These are phyloP conservation scores for Zeuzera pyrina DNA, from an alignment of 2,888 invertebrate species.

Conservation along the genomic window DNA sequence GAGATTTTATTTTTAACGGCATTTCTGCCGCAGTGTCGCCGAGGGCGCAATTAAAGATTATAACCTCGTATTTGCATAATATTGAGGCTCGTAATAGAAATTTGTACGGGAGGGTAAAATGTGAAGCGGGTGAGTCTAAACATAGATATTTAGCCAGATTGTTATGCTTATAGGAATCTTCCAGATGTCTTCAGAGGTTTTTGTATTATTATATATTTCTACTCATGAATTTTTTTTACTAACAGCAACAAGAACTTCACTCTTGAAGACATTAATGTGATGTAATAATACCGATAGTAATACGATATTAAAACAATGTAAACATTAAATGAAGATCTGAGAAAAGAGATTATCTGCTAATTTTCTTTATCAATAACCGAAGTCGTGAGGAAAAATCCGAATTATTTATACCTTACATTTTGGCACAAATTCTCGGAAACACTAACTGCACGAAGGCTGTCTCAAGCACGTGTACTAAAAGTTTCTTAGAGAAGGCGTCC, in stretches of 20 bases:
- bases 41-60: slow-evolving; percentile 46
- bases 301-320: too few species aligned
- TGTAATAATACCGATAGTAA: too few species aligned
- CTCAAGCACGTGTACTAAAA: slow-evolving; percentile 49
- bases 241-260: too few species aligned
- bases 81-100: slow-evolving; percentile 33
- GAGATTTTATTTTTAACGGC: slow-evolving; percentile 29
- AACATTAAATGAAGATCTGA: too few species aligned
- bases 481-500: slow-evolving; percentile 40
- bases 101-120: slow-evolving; percentile 28
- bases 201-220: too few species aligned
- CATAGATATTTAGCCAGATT: slow-evolving; percentile 22
- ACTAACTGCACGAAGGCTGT: slow-evolving; percentile 43
- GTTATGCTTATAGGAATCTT: too few species aligned
- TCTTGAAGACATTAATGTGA: too few species aligned
- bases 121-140: slow-evolving; percentile 19
- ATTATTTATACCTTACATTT: too few species aligned
- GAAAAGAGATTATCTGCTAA: too few species aligned
- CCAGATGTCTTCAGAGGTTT: slow-evolving; percentile 11
- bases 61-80: slow-evolving; percentile 49
- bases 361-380: too few species aligned
- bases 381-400: too few species aligned
- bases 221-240: too few species aligned
- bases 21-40: slow-evolving; percentile 23
- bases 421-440: slow-evolving; percentile 37